Conservation (phyloP, 1,140 invertebrate species). For the Heliconius congener region DNA sequence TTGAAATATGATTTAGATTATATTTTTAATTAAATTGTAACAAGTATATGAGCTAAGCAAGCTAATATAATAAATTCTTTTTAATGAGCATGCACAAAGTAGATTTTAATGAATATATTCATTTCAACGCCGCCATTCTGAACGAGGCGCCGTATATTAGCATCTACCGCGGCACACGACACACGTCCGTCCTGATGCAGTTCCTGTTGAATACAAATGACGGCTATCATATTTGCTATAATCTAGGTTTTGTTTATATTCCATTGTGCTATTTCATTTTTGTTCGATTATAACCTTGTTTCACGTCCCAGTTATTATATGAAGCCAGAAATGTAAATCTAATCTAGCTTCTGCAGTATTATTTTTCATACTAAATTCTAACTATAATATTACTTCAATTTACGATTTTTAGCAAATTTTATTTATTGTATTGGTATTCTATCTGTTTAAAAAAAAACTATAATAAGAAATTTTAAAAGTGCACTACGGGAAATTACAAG, state of each 20-base stretch:
- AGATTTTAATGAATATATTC: slow-evolving; percentile 25
- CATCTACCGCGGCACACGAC: slow-evolving; percentile 68
- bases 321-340: not conserved
- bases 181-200: slow-evolving; percentile 59
- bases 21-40: too few species aligned
- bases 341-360: not conserved
- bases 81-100: not conserved
- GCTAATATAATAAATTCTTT: not conserved
- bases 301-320: not conserved
- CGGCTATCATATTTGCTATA: slow-evolving; percentile 23
- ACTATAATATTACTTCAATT: too few species aligned
- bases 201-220: slow-evolving; percentile 54
- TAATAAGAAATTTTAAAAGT: too few species aligned
- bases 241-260: slow-evolving; percentile 22
- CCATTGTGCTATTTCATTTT: not conserved
- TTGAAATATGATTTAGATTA: too few species aligned
- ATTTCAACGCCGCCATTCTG: slow-evolving; percentile 34
- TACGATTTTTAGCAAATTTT: too few species aligned
- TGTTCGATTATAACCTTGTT: slow-evolving; percentile 4
- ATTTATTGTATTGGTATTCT: too few species aligned
- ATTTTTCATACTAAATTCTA: too few species aligned
- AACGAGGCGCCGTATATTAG: slow-evolving; percentile 37
- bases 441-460: too few species aligned
- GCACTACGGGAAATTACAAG: too few species aligned
- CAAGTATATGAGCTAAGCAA: not conserved